Percentiles rank a stretch among this genome's conserved stretches.
Conservation (phyloP, 2,113 vertebrate species). For the Alligator sinensis region DNA sequence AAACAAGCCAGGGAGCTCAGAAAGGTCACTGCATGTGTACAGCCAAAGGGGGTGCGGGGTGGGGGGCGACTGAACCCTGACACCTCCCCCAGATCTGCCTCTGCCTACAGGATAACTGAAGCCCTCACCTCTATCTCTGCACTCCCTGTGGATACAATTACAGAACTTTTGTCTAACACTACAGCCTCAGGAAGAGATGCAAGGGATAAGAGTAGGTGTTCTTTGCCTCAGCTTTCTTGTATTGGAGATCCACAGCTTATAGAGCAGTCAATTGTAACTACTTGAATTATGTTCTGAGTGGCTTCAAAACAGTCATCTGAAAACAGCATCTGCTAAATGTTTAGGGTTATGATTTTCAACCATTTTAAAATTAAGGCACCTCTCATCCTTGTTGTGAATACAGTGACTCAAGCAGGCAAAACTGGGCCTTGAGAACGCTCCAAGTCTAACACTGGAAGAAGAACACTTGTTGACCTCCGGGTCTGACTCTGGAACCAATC, state of each 20-base stretch:
- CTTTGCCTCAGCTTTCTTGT: neutral
- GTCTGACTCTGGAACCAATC: no score
- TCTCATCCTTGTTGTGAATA: no score
- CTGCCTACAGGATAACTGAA: neutral
- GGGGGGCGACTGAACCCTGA: no score
- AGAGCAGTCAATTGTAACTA: neutral
- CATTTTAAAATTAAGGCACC: neutral
- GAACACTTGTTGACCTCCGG: no score
- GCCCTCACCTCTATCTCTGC: neutral
- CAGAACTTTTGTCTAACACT: neutral
- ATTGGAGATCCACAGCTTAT: neutral
- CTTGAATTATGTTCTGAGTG: neutral
- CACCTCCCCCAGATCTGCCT: no score
- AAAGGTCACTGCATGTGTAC: no score
- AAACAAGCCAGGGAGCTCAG: no score
- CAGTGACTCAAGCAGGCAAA: no score
- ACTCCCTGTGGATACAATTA: neutral
- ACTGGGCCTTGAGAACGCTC: no score
- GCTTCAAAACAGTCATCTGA: neutral
- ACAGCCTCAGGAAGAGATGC: neutral
- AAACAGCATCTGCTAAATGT: neutral
- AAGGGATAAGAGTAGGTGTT: neutral
- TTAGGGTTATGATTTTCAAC: neutral
- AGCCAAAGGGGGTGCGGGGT: no score
- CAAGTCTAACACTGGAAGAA: no score